phyloP scores from a whole-genome alignment of 2,888 invertebrate species.

The Globia sparganii region DNA sequence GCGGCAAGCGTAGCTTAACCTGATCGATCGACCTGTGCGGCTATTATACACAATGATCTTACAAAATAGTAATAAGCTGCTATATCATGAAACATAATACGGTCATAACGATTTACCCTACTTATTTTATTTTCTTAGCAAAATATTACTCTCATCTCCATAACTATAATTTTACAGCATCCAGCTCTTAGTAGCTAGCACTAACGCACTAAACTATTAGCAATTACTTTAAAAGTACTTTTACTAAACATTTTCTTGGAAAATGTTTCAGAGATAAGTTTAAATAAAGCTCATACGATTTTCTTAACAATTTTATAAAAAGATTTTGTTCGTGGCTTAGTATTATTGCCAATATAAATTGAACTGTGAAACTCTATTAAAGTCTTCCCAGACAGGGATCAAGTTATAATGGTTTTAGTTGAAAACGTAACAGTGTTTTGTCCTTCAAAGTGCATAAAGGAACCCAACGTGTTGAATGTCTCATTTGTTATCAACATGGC shows the following conservation, averaged over 20 bases:
- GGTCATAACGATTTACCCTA: background rate
- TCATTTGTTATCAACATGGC: conserved; percentile 12
- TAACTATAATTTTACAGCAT: conserved; percentile 3
- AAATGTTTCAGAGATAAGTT: conserved; percentile 44
- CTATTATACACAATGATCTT: too few species aligned
- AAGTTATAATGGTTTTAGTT: background rate
- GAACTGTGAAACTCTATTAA: background rate
- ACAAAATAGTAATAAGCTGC: background rate
- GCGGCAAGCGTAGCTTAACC: too few species aligned
- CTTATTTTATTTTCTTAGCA: conserved; percentile 9
- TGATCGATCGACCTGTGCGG: too few species aligned
- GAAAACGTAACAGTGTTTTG: background rate
- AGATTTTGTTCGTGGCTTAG: conserved; percentile 21
- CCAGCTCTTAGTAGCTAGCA: conserved; percentile 15
- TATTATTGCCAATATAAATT: conserved; percentile 1
- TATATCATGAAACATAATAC: background rate
- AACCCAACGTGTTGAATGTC: conserved; percentile 40
- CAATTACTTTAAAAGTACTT: conserved; percentile 47
- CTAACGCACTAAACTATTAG: conserved; percentile 40
- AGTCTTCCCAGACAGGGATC: background rate
- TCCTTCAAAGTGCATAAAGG: conserved; percentile 1
- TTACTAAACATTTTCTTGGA: conserved; percentile 37
- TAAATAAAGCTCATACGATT: conserved; percentile 39
- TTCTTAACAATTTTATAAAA: conserved; percentile 50
- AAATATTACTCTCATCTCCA: background rate